Base-by-base conservation (phyloP, 2,888 invertebrate species). In the Drosophila mettleri region DNA sequence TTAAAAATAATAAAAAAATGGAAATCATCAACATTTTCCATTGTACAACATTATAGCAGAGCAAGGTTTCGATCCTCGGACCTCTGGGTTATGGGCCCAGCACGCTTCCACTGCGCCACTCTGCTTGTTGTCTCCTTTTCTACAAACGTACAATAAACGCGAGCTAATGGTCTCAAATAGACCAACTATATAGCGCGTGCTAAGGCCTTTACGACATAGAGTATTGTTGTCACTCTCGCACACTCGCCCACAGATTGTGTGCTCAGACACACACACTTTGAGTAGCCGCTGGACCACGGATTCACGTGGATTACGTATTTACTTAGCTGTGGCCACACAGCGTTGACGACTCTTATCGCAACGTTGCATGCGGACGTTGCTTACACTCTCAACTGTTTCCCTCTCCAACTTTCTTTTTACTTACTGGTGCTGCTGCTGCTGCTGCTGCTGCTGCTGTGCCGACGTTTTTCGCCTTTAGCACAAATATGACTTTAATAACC, bases 21-120 rank as follows among this genome's bases (percentile, higher is more conserved):
- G 43, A 49, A 8, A 5, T 14, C 29, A 9, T 10, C 36, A 1
- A 4, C 4, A 0, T 10, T 10, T 27, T 34, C 51, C 54, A 38
- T 10, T 29, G 27, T 12, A 14, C 52, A 57, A 57, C 58, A 45
- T 5, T 27, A 48, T 91, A 92, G 92, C 92, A 92, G 92, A 92
- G 88, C 92, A 91, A 92, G 91, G 92, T 92, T 92, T 92, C 92
- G 92, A 92, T 92, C 92, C 91, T 92, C 92, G 92, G 92, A 92
- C 92, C 92, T 92, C 92, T 92, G 92, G 92, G 95, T 95, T 95
- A 95, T 95, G 95, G 95, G 95, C 95, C 95, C 95, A 95, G 95
- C 95, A 95, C 95, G 95, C 95, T 94, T 95, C 95, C 95, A 94
- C 95, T 95, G 95, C 95, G 95, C 95, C 95, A 95, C 95, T 95